A percentile compares a stretch with the other conserved stretches of the same genome.
phyloP scores from a whole-genome alignment of 2,113 vertebrate species.

The Tyrannus savana region DNA sequence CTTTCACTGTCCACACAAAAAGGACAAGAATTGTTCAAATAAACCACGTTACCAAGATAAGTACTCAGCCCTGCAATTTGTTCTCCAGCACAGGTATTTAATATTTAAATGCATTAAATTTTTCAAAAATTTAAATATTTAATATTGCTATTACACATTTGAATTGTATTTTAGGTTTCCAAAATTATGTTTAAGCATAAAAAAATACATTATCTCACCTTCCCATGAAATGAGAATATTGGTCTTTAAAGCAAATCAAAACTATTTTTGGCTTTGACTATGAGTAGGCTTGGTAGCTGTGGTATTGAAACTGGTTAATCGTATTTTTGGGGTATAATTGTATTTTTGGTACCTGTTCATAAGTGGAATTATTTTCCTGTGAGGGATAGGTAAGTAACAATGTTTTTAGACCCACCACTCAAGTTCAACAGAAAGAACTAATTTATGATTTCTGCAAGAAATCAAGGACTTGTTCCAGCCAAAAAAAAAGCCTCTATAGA shows the following conservation, averaged over 20 bases:
- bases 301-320: neutral
- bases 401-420: neutral
- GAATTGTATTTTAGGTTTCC: constrained; percentile 35
- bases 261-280: neutral
- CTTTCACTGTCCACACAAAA: neutral
- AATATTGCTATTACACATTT: neutral
- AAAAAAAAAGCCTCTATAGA: neutral
- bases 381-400: neutral
- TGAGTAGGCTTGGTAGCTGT: neutral
- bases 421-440: neutral
- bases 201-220: constrained; percentile 29
- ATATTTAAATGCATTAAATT: constrained; percentile 31
- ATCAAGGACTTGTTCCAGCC: neutral
- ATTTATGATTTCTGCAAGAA: neutral
- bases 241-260: neutral
- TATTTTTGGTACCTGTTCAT: neutral
- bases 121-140: constrained; percentile 23
- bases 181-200: constrained; percentile 27
- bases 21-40: neutral
- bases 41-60: neutral
- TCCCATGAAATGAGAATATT: neutral
- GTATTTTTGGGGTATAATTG: neutral
- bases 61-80: neutral
- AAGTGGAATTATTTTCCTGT: neutral
- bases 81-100: neutral